Base-by-base conservation (phyloP, 2,113 vertebrate species). In the Alectura lathami region DNA sequence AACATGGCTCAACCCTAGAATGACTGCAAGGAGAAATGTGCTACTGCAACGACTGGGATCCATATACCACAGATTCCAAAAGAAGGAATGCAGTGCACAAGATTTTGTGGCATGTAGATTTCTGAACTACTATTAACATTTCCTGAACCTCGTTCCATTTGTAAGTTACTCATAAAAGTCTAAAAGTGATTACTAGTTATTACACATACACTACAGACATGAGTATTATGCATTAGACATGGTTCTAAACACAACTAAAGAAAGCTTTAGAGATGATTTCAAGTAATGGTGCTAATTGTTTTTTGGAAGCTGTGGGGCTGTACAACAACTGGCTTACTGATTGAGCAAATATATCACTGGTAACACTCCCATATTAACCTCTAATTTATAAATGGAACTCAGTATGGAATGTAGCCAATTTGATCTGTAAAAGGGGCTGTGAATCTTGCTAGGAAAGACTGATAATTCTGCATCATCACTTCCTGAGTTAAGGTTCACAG, bases 371-470 rank as follows among this genome's bases (percentile, higher is more conserved):
- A 67, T 74, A 96, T 92, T 91, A 91, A 94, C 78, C 59, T 87
- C 88, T 91, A 95, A 93, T 94, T 95, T 94, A 77, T 85, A 94
- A 95, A 93, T 92, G 87, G 91, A 94, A 73, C 23, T 77, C 82
- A 1, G 1, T 30, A 74, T 86, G 88, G 87, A 94, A 18, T 10
- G 26, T 43, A 70, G 93, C 91, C 87, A 91, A 89, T 80, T 74
- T 91, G 89, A 95, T 95, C 85, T 89, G 78, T 68, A 89, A 91
- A 92, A 83, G 72, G 62, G 47, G 78, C 82, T 77, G 88, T 94
- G 96, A 93, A 64, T 88, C 54, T 93, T 69, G 45, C 24, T 42
- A 51, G 42, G 64, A 81, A 62, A 90, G 68, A 93, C 51, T 93
- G 89, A 87, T 93, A 75, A 72, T 8, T 86, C 42, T 68, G 51